phyloP scores from a whole-genome alignment of 2,888 invertebrate species.

The Heliothis peltigera region DNA sequence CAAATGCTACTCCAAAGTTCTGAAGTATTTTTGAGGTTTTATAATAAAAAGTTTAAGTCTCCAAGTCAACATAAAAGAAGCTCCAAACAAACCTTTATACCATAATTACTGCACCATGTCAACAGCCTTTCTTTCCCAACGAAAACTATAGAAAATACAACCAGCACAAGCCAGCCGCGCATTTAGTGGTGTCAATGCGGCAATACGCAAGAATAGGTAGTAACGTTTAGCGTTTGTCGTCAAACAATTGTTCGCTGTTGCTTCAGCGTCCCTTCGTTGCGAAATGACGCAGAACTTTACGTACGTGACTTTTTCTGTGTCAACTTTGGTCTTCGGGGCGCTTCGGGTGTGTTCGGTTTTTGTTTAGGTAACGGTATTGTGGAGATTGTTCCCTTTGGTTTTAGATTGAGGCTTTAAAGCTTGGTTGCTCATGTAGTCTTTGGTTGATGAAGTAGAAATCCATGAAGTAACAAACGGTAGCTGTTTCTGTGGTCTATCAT shows the following conservation, averaged over 20 bases:
- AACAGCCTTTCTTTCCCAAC: conserved; percentile 27
- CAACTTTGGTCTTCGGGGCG: conserved; percentile 29
- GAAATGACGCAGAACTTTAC: conserved; percentile 52
- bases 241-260: conserved; percentile 54
- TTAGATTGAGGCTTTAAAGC: neutral
- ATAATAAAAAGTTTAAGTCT: neutral
- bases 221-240: conserved; percentile 26
- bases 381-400: conserved; percentile 3
- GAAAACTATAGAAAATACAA: conserved; percentile 21
- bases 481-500: too few species aligned
- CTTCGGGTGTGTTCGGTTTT: conserved; percentile 27
- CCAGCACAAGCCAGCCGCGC: conserved; percentile 31
- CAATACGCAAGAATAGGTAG: conserved; percentile 46
- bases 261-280: conserved; percentile 59
- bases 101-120: neutral
- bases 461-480: too few species aligned
- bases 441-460: too few species aligned
- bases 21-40: neutral
- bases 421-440: too few species aligned
- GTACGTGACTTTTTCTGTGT: conserved; percentile 66
- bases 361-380: conserved; percentile 10
- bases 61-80: neutral
- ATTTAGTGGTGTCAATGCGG: conserved; percentile 46
- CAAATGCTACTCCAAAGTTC: neutral
- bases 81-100: neutral